Evolutionary conservation across 2,113 vertebrate genomes (phyloP).

Genomic region (Phylloscopus trochiloides): DNA sequence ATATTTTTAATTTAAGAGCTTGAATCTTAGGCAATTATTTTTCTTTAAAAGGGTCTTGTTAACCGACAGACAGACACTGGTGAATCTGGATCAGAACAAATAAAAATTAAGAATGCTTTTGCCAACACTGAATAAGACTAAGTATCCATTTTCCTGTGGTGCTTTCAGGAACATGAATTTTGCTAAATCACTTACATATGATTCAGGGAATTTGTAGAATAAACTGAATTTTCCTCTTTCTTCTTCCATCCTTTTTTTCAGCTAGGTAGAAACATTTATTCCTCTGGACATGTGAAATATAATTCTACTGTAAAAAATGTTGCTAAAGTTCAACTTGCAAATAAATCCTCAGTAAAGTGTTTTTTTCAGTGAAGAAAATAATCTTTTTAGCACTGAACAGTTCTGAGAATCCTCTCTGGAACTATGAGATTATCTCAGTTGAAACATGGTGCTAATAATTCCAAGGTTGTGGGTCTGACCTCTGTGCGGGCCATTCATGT

Average conservation of each 20-base stretch:
- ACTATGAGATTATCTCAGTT: neutral
- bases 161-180: neutral
- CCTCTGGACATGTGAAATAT: neutral
- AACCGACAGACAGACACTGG: neutral
- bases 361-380: neutral
- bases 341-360: neutral
- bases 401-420: neutral
- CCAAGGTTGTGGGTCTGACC: neutral
- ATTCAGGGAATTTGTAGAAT: neutral
- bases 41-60: neutral
- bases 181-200: neutral
- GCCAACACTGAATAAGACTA: neutral
- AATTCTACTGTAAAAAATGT: neutral
- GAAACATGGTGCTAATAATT: neutral
- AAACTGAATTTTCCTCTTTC: neutral
- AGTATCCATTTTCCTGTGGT: neutral
- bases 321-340: neutral
- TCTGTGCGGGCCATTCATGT: neutral
- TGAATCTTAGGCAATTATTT: neutral
- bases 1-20: neutral
- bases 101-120: neutral
- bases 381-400: neutral
- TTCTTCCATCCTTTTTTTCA: neutral
- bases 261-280: neutral
- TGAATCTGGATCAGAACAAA: neutral